phyloP scores from a whole-genome alignment of 2,888 invertebrate genomes.

The Erebia aethiops region DNA sequence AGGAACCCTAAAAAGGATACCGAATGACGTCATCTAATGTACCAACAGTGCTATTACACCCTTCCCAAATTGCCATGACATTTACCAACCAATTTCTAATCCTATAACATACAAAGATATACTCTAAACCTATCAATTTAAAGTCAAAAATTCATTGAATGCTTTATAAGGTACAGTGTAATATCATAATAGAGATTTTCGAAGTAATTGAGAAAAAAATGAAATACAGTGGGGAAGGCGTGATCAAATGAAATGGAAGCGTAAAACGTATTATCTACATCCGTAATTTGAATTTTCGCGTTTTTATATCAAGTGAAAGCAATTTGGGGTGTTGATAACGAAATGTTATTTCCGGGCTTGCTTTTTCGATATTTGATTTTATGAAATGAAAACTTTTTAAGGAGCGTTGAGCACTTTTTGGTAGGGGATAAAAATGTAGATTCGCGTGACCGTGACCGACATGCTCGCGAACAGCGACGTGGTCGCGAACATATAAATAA shows the following conservation, averaged over 20 bases:
- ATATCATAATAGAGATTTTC: slow-evolving; percentile 29
- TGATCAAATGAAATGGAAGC: slow-evolving; percentile 32
- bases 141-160: not conserved
- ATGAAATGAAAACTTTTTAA: too few species aligned
- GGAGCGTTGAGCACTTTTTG: too few species aligned
- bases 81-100: slow-evolving; percentile 20
- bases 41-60: slow-evolving; percentile 23
- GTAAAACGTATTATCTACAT: slow-evolving; percentile 28
- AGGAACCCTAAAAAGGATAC: slow-evolving; percentile 12
- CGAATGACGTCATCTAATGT: slow-evolving; percentile 24
- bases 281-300: slow-evolving; percentile 26
- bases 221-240: slow-evolving; percentile 31
- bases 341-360: slow-evolving; percentile 1
- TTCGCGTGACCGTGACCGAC: too few species aligned
- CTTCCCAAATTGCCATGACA: slow-evolving; percentile 29
- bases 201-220: slow-evolving; percentile 31
- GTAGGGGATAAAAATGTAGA: too few species aligned
- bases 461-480: too few species aligned
- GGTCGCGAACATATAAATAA: too few species aligned
- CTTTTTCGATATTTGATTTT: not conserved
- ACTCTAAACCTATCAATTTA: slow-evolving; percentile 2
- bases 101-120: not conserved
- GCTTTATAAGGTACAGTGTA: not conserved
- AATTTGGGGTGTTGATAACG: slow-evolving; percentile 1
- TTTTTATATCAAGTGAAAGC: slow-evolving; percentile 13